Percentiles rank a stretch among this genome's conserved stretches.
These are phyloP conservation scores for Gallinago jamesoni DNA, from an alignment of 2,113 vertebrate species.

Conservation along the genomic window DNA sequence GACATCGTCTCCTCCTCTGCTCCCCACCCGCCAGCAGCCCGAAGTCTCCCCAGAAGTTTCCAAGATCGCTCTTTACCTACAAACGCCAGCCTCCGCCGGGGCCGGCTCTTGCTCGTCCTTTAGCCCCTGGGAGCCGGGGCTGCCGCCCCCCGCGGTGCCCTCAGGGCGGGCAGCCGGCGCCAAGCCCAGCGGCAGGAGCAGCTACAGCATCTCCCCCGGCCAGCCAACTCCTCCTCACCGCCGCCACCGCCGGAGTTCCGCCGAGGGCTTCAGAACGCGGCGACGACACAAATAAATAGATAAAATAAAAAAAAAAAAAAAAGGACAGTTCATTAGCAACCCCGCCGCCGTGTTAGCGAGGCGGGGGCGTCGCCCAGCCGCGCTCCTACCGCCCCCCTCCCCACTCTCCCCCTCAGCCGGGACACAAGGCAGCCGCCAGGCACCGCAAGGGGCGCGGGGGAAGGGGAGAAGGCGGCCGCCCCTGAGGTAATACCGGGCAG, in stretches of 20 bases:
- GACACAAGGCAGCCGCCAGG: background rate
- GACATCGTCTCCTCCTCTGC: background rate
- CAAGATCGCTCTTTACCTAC: background rate
- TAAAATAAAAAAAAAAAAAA: background rate
- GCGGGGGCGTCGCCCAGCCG: background rate
- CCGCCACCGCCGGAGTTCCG: background rate
- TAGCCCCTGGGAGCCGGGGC: background rate
- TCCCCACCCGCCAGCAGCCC: background rate
- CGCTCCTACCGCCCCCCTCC: background rate
- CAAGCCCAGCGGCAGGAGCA: background rate
- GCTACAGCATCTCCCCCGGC: conserved; percentile 3
- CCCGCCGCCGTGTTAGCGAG: background rate
- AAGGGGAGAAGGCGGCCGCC: background rate
- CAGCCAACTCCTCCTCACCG: background rate
- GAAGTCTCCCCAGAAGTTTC: background rate
- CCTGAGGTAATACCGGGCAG: background rate
- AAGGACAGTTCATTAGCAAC: background rate
- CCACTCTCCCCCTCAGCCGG: background rate
- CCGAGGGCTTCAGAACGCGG: background rate
- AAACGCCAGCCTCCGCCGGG: background rate
- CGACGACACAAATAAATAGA: background rate
- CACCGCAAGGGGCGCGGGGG: background rate
- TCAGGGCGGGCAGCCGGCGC: background rate
- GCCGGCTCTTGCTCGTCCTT: background rate
- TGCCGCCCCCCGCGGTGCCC: background rate